Evolutionary conservation across 2,113 vertebrate species (phyloP), one percentile per base, ranked within the genome.

Genomic region (Cyprinodon tularosa): DNA sequence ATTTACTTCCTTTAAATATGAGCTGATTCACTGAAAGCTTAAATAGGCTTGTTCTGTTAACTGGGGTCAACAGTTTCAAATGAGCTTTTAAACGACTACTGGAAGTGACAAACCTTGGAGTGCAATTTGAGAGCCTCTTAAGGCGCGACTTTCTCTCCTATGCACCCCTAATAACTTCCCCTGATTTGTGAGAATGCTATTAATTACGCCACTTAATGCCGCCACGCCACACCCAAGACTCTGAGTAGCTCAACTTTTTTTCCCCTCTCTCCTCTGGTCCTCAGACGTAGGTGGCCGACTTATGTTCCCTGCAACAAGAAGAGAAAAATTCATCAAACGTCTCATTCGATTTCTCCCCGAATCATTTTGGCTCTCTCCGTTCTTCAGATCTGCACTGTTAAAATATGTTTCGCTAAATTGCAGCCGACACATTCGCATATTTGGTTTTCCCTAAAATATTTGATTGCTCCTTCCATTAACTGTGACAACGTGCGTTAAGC

Each of bases 11-110:
- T 83, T 85, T 79, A 75, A 88, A 89, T 84, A 48, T 82, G 77
- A 82, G 84, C 86, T 90, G 89, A 91, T 89, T 88, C 88, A 81
- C 83, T 84, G 63, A 84, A 74, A 85, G 90, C 85, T 86, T 81
- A 88, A 84, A 86, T 69, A 81, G 83, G 78, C 86, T 84, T 90
- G 87, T 91, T 91, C 91, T 84, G 88, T 72, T 93, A 91, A 93
- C 87, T 77, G 87, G 84, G 84, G 88, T 93, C 93, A 94, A 93
- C 90, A 77, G 87, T 88, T 91, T 87, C 84, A 90, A 92, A 93
- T 85, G 88, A 92, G 91, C 85, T 91, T 86, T 92, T 92, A 92
- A 91, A 90, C 78, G 87, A 86, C 85, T 88, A 82, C 86, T 86
- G 90, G 67, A 76, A 74, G 86, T 88, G 89, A 89, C 90, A 86